Base-by-base conservation (phyloP, 2,797 vertebrate genomes). In the Novumbra hubbsi region DNA sequence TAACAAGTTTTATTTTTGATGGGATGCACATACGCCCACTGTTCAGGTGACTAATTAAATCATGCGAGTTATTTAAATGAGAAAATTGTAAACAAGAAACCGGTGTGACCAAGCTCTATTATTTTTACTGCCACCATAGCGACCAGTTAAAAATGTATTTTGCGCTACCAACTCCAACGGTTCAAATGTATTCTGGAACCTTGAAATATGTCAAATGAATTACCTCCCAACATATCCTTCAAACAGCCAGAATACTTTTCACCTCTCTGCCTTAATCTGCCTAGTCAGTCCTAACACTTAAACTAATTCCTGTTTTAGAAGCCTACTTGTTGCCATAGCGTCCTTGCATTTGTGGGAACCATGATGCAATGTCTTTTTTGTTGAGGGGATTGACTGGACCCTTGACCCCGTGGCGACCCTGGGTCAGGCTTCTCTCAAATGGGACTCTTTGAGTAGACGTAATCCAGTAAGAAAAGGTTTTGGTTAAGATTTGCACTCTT, bases 391-490 rank as follows among this genome's bases (percentile, higher is more conserved):
- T 79, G 80, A 70, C 52, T 83, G 88, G 85, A 45, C 85, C 83
- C 60, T 12, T 45, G 78, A 85, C 87, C 89, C 88, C 85, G 85
- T 84, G 28, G 0, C 77, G 62, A 79, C 88, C 71, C 2, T 55
- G 72, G 86, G 85, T 83, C 79, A 52, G 68, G 70, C 14, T 73
- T 68, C 79, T 85, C 85, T 89, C 90, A 89, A 88, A 66, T 21
- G 21, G 28, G 81, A 78, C 60, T 73, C 77, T 79, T 76, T 30
- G 28, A 65, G 62, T 71, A 76, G 60, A 74, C 41, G 11, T 49
- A 83, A 76, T 60, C 27, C 86, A 78, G 66, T 77, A 77, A 84
- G 82, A 75, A 62, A 70, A 80, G 84, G 85, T 85, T 82, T 78
- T 4, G 76, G 76, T 85, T 89, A 83, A 88, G 88, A 77, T 73